Conservation (phyloP, 1,140 invertebrate genomes). For the Spodoptera frugiperda region DNA sequence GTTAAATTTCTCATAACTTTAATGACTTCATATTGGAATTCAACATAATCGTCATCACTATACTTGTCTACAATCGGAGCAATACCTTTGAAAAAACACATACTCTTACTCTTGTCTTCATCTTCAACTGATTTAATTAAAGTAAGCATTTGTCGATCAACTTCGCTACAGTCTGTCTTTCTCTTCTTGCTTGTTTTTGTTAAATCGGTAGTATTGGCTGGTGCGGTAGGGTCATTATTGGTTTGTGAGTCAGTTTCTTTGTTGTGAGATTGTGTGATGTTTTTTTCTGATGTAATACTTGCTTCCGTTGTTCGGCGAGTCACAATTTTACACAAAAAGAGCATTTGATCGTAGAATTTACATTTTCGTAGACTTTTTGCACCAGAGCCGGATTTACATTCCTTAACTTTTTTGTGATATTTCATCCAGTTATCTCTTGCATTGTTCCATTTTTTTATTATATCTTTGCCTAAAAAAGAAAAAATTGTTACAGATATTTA, state of each 20-base stretch:
- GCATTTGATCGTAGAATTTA: conserved; percentile 58
- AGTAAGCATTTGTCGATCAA: conserved; percentile 59
- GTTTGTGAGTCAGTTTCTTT: conserved; percentile 56
- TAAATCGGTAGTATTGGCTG: conserved; percentile 52
- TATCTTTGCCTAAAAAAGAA: conserved; percentile 50
- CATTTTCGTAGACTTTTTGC: conserved; percentile 59
- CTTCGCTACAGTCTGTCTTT: conserved; percentile 55
- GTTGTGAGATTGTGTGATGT: conserved; percentile 56
- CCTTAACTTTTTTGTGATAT: conserved; percentile 55
- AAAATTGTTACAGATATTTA: conserved; percentile 53
- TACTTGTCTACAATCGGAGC: conserved; percentile 63
- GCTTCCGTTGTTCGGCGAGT: conserved; percentile 48
- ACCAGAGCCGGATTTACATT: conserved; percentile 57
- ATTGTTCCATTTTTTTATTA: conserved; percentile 56
- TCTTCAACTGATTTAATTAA: conserved; percentile 59
- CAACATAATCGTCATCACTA: conserved; percentile 60
- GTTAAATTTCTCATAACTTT: conserved; percentile 61
- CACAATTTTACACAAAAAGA: conserved; percentile 52
- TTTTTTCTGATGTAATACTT: conserved; percentile 43
- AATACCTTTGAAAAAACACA: conserved; percentile 65
- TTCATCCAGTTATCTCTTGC: conserved; percentile 55
- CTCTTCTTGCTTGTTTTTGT: conserved; percentile 56
- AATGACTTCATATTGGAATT: conserved; percentile 61
- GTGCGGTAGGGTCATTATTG: conserved; percentile 54
- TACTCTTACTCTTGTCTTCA: conserved; percentile 62